Evolutionary conservation across 2,113 vertebrate genomes (phyloP), one percentile per base, ranked within the genome.

Genomic region (Pterophyllum scalare): DNA sequence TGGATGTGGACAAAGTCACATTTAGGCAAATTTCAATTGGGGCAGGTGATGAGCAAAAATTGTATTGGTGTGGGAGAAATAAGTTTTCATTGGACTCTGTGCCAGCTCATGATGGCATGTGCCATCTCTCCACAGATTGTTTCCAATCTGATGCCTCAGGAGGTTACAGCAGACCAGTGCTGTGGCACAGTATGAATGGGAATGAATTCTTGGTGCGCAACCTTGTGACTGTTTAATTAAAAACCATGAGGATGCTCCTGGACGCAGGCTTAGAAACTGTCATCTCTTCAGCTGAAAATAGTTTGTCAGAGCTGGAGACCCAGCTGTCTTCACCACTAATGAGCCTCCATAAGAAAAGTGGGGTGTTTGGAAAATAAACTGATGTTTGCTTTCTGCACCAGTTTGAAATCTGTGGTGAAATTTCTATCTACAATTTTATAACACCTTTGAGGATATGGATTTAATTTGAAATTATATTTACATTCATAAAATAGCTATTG

Each of bases 401-500:
- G 22, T 52, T 52, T 49, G 9, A 28, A 5, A 20, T 54, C 49
- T 54, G 49, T 9, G 49, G 49, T 49, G 19, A 54, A 9, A 20
- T 54, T 19, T 20, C 3, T 7, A 49, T 70, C 15, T 17, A 6
- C 0, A 22, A 14, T 0, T 67, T 46, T 4, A 7, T 19, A 8
- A 56, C 54, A 22, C 52, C 15, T 67, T 33, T 33, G 33, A 33
- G 33, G 33, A 33, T 33, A 33, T 33, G 33, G 33, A 26, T 28
- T 26, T 46, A 11, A 19, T 46, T 67, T 67, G 8, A 46, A 0
- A 46, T 3, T 46, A 46, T 24, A 67, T 46, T 0, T 26, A 67
- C 8, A 6, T 67, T 17, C 24, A 20, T 28, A 28, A 49, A 49
- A 5, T 19, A 12, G 15, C 3, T 28, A 28, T 28, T 49, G 24